Conservation (phyloP, 2,113 vertebrate species). For the Microcebus ravelobensis region DNA sequence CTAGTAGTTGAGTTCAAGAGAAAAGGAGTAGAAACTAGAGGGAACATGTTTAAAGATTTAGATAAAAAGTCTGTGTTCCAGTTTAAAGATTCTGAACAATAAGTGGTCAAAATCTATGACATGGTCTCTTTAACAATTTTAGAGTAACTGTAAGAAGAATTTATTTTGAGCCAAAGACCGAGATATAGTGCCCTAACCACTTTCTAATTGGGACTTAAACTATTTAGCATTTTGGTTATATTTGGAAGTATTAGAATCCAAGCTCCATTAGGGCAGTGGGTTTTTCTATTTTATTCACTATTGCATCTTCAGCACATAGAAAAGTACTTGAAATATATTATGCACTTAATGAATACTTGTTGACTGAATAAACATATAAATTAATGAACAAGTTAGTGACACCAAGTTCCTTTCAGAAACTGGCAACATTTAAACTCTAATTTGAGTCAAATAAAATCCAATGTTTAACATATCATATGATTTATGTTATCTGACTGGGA, state of each 20-base stretch:
- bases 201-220: background rate
- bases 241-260: background rate
- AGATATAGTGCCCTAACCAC: background rate
- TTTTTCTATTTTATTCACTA: conserved; percentile 3
- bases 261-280: background rate
- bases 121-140: background rate
- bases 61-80: background rate
- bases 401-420: background rate
- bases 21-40: background rate
- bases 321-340: background rate
- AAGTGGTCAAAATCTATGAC: background rate
- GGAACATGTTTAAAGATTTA: background rate
- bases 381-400: background rate
- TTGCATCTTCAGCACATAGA: background rate
- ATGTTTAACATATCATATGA: background rate
- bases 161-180: background rate
- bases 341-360: background rate
- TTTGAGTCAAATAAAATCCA: conserved; percentile 23
- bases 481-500: background rate
- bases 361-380: background rate
- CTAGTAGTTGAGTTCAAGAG: background rate
- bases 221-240: conserved; percentile 21
- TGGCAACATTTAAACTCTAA: background rate
- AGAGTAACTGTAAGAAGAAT: background rate
- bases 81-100: background rate